Conservation (phyloP, 2,888 invertebrate species). For the Pasiphila rectangulata region DNA sequence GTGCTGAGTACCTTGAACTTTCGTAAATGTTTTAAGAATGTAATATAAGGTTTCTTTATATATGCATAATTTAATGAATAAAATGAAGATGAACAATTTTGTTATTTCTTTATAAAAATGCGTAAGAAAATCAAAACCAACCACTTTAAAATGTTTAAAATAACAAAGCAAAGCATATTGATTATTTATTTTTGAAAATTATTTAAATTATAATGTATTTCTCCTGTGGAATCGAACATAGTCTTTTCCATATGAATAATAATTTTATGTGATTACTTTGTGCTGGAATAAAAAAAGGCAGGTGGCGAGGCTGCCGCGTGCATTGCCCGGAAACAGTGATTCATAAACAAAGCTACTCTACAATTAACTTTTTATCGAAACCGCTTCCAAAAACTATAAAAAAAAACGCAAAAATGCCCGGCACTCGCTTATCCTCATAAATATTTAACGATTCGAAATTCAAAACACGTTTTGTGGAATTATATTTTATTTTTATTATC, state of each 20-base stretch:
- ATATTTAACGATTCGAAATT: conserved; percentile 41
- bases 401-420: conserved; percentile 31
- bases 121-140: too few species aligned
- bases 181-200: too few species aligned
- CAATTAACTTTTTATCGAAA: conserved; percentile 33
- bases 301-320: conserved; percentile 17
- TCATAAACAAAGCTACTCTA: conserved; percentile 29
- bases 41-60: too few species aligned
- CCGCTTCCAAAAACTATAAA: conserved; percentile 27
- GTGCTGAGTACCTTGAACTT: conserved; percentile 7
- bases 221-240: too few species aligned
- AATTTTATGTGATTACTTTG: background rate
- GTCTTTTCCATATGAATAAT: too few species aligned
- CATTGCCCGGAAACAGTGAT: conserved; percentile 29
- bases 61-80: too few species aligned
- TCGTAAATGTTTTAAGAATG: background rate
- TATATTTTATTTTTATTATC: conserved; percentile 21
- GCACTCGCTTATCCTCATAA: conserved; percentile 36
- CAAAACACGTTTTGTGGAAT: conserved; percentile 31
- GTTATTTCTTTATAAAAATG: too few species aligned
- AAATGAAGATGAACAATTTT: too few species aligned
- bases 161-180: too few species aligned
- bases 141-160: too few species aligned
- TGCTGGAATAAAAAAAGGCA: conserved; percentile 11
- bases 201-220: too few species aligned